Evolutionary conservation across 2,888 invertebrate genomes (phyloP).

Genomic region (Spodoptera littoralis): DNA sequence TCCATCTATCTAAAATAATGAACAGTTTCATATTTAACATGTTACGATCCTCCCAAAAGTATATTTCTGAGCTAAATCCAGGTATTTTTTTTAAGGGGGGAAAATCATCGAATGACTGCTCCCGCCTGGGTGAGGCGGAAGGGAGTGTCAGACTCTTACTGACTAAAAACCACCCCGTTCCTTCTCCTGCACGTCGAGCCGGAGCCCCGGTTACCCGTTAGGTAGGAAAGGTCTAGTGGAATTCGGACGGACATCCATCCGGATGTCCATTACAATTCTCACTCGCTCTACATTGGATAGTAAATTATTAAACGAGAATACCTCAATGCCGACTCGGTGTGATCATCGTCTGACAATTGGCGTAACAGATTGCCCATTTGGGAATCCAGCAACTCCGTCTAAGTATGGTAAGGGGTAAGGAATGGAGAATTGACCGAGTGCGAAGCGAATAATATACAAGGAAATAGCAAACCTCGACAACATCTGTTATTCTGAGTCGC

Average conservation of each 20-base stretch:
- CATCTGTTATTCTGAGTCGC: conserved; percentile 90
- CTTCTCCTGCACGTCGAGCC: too few species aligned
- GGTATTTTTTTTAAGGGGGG: too few species aligned
- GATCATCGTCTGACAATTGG: conserved; percentile 28
- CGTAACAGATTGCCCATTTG: conserved; percentile 10
- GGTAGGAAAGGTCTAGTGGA: conserved; percentile 9
- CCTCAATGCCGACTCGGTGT: conserved; percentile 1
- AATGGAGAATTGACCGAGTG: neutral
- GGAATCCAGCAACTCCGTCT: neutral
- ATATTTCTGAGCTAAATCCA: conserved; percentile 8
- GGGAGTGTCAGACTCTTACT: too few species aligned
- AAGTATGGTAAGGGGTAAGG: neutral
- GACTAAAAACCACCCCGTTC: too few species aligned
- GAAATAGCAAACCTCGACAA: conserved; percentile 88
- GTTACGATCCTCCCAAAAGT: conserved; percentile 3
- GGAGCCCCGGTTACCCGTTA: too few species aligned
- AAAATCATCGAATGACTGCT: too few species aligned
- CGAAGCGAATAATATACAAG: too few species aligned
- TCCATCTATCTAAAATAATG: too few species aligned
- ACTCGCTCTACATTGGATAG: conserved; percentile 30
- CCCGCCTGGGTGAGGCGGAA: too few species aligned
- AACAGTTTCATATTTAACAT: too few species aligned
- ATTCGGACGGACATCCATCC: conserved; percentile 31
- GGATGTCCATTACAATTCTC: conserved; percentile 40
- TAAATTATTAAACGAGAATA: conserved; percentile 39